phyloP scores from a whole-genome alignment of 2,797 vertebrate genomes.

The Xenopus petersii region DNA sequence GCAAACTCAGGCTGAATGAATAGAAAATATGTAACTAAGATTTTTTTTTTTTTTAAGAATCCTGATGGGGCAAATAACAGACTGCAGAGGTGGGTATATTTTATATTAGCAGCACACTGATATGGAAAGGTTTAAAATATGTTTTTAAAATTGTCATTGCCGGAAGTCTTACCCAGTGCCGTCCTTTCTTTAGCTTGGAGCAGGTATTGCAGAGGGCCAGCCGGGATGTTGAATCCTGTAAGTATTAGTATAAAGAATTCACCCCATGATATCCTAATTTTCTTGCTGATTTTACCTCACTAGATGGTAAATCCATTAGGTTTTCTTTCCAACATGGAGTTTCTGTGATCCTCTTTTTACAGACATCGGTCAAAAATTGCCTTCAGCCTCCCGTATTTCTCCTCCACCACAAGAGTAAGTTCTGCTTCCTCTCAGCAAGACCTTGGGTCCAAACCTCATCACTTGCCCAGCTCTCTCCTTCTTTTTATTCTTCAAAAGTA shows the following conservation, averaged over 20 bases:
- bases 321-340: background rate
- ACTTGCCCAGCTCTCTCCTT: background rate
- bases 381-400: background rate
- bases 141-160: too few relatives aligned
- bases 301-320: background rate
- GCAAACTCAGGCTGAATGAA: too few relatives aligned
- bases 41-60: too few relatives aligned
- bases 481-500: background rate
- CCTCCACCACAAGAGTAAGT: constrained; percentile 21
- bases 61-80: too few relatives aligned
- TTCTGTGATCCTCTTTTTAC: background rate
- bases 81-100: too few relatives aligned
- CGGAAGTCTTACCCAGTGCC: too few relatives aligned
- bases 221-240: constrained; percentile 17
- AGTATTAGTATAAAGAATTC: background rate
- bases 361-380: constrained; percentile 21
- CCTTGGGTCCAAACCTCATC: background rate
- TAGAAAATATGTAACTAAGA: too few relatives aligned
- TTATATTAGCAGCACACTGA: too few relatives aligned
- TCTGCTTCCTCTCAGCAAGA: background rate
- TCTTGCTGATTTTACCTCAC: background rate
- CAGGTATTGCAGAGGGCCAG: constrained; percentile 19
- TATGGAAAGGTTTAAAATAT: too few relatives aligned
- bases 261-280: too few relatives aligned
- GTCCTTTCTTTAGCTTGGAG: constrained; percentile 14